Percentiles rank a stretch among this genome's conserved stretches.
Evolutionary conservation across 2,888 invertebrate genomes (phyloP).

Genomic region (Noctua pronuba): DNA sequence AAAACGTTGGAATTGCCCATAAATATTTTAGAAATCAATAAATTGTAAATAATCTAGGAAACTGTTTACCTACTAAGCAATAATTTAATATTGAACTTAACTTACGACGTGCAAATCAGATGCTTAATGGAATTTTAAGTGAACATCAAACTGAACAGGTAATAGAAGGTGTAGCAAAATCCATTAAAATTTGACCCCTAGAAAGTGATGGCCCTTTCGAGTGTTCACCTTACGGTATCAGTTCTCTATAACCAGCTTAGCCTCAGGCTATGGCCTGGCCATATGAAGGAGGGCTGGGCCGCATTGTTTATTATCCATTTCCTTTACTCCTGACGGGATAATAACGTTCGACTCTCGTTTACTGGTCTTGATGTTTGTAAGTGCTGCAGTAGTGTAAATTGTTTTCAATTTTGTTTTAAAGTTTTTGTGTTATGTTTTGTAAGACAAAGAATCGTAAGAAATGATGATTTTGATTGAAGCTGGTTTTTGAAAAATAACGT

Average conservation of each 20-base stretch:
- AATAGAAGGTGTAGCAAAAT: conserved; percentile 45
- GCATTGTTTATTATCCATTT: conserved; percentile 65
- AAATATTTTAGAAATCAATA: conserved; percentile 3
- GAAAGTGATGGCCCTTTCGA: conserved; percentile 50
- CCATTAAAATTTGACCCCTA: conserved; percentile 54
- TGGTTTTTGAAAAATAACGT: conserved; percentile 19
- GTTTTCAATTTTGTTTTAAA: conserved; percentile 1
- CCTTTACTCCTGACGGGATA: conserved; percentile 58
- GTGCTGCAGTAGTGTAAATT: conserved; percentile 14
- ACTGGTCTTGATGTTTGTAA: conserved; percentile 37
- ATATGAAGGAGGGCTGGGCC: conserved; percentile 50
- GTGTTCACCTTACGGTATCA: conserved; percentile 36
- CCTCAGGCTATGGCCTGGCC: conserved; percentile 39
- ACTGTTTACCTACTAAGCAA: not conserved
- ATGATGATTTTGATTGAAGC: fast-evolving
- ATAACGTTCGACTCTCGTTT: conserved; percentile 46
- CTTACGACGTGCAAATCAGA: not conserved
- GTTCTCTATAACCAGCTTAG: conserved; percentile 60
- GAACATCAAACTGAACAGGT: conserved; percentile 20
- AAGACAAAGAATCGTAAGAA: not conserved
- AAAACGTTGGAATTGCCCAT: not conserved
- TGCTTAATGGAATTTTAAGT: conserved; percentile 15
- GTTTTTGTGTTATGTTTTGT: not conserved
- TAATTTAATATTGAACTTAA: not conserved
- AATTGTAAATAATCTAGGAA: not conserved